phyloP scores from a whole-genome alignment of 53 echinoderm and acorn worm genomes.

The Antedon mediterranea region DNA sequence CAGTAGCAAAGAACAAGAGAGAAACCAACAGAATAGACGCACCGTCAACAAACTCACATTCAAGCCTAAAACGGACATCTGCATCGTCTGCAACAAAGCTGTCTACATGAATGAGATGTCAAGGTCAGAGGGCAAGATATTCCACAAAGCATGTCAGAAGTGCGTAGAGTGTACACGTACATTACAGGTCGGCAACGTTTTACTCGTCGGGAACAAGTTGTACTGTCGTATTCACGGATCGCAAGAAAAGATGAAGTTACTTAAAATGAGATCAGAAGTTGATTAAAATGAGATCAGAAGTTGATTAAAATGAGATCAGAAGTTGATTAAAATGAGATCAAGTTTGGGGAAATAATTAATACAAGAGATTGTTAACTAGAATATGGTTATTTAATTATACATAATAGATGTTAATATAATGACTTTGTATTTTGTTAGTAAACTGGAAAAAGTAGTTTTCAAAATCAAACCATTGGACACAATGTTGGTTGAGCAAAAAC shows the following conservation, averaged over 20 bases:
- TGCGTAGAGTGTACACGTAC: conserved; percentile 49
- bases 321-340: no score
- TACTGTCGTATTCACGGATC: conserved; percentile 69
- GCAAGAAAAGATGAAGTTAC: conserved; percentile 45
- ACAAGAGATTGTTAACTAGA: no score
- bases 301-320: no score
- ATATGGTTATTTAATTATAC: no score
- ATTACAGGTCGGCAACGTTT: conserved; percentile 38
- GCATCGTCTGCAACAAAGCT: conserved; percentile 45
- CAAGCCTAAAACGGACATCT: conserved; percentile 46
- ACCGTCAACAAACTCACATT: conserved; percentile 3
- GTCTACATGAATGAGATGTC: conserved; percentile 77
- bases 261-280: conserved; percentile 33
- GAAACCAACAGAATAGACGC: not conserved
- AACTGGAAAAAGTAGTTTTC: no score
- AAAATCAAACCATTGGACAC: no score
- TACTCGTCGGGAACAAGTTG: conserved; percentile 31
- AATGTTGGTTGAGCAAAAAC: no score
- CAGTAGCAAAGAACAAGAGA: not conserved
- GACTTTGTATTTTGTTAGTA: no score
- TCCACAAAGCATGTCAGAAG: conserved; percentile 57
- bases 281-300: no score
- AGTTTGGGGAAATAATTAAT: no score
- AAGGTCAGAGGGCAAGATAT: conserved; percentile 59
- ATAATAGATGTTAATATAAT: no score